Evolutionary conservation across 2,888 invertebrate species (phyloP).

Genomic region (Conus canariensis): DNA sequence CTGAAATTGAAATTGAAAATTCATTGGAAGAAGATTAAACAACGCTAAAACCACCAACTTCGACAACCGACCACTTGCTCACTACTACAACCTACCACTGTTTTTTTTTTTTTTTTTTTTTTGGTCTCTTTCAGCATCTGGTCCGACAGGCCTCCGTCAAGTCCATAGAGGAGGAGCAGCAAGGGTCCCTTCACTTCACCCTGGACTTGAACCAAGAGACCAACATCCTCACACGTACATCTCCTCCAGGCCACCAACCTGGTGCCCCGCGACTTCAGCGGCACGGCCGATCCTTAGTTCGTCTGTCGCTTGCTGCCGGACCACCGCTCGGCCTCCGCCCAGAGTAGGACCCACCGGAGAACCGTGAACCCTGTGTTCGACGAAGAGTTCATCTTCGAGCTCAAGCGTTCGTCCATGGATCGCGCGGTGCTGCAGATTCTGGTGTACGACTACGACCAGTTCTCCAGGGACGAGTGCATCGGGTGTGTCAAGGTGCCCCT

Average conservation of each 20-base stretch:
- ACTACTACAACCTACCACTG: too few species aligned
- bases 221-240: constrained; percentile 83
- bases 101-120: not conserved
- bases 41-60: too few species aligned
- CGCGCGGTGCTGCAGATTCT: constrained; percentile 83
- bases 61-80: too few species aligned
- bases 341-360: constrained; percentile 82
- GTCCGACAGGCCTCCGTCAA: constrained; percentile 68
- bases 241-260: constrained; percentile 84
- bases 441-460: constrained; percentile 85
- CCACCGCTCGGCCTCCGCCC: constrained; percentile 63
- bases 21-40: too few species aligned
- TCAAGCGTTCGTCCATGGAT: constrained; percentile 78
- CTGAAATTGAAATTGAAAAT: too few species aligned
- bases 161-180: constrained; percentile 79
- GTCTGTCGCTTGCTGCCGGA: constrained; percentile 97
- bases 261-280: constrained; percentile 70
- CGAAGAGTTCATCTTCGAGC: constrained; percentile 86
- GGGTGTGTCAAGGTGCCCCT: constrained; percentile 83
- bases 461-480: constrained; percentile 83
- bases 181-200: constrained; percentile 84
- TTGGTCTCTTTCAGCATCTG: constrained; percentile 39
- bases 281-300: constrained; percentile 83
- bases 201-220: constrained; percentile 84
- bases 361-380: constrained; percentile 86